Base-by-base conservation (phyloP, 2,113 vertebrate genomes). In the Cardinalis cardinalis region DNA sequence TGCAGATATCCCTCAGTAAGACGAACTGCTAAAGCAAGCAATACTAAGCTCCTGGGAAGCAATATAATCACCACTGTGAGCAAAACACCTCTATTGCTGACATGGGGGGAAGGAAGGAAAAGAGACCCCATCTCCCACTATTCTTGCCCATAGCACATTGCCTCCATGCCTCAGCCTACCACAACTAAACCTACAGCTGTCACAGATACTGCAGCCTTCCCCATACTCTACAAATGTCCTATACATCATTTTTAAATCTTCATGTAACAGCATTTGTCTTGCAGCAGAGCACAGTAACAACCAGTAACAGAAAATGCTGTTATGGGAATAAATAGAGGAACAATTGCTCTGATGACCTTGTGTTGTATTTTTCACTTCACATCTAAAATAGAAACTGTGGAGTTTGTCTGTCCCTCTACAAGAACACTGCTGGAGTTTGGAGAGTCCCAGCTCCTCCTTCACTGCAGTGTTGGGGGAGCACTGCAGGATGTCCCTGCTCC, bases 381-480 rank as follows among this genome's bases (percentile, higher is more conserved):
- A 38, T 91, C 68, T 65, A 26, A 58, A 91, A 70, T 0, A 73
- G 46, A 73, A 85, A 69, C 15, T 2, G 12, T 13, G 32, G 12
- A 2, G 18, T 93, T 89, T 2, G 1, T 34, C 58, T 49, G 20
- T 76, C 29, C 14, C 25, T 55, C 69, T 85, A 16, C 25, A 56
- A 44, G 9, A 8, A 46, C 7, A 0, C 12, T 58, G 59, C 40
- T 32, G 20, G 26, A 19, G 20, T 55, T 58, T 3, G 1, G 26
- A 51, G 25, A 44, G 41, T 18, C 34, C 44, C 3, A 13, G 69
- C 28, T 86, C 55, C 31, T 83, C 16, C 52, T 65, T 31, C 0
- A 0, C 53, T 53, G 36, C 0, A 0, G 58, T 49, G 41, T 28
- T 28, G 17, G n/a, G 41, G 31, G 9, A 84, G 46, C 24, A 6